Evolutionary conservation across 2,113 vertebrate genomes (phyloP).

Genomic region (Cephalopholis sonnerati): DNA sequence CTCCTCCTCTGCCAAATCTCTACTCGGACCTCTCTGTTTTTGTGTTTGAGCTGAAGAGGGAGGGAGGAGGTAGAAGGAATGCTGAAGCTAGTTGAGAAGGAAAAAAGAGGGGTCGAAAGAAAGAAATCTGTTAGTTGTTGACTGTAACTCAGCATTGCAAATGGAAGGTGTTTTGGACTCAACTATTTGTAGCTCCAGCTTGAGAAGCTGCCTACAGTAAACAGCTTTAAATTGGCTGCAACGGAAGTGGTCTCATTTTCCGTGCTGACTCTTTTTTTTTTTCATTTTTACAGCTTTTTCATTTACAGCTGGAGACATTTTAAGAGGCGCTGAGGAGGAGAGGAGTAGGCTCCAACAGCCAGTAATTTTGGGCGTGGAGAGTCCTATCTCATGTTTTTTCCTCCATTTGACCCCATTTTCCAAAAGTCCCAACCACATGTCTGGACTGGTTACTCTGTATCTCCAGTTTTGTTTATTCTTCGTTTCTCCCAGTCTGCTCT

Average conservation of each 20-base stretch:
- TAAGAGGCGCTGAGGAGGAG: conserved; percentile 17
- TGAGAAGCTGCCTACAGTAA: conserved; percentile 33
- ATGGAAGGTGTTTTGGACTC: not conserved
- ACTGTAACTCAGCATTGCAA: not conserved
- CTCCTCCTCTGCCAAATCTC: conserved; percentile 60
- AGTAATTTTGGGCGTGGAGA: conserved; percentile 46
- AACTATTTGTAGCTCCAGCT: conserved; percentile 20
- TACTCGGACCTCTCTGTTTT: conserved; percentile 66
- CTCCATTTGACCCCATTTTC: conserved; percentile 62
- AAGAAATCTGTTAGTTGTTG: conserved; percentile 6
- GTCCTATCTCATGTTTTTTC: conserved; percentile 34
- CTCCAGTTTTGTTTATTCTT: conserved; percentile 42
- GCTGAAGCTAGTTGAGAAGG: conserved; percentile 31
- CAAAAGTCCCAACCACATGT: conserved; percentile 43
- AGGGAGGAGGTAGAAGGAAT: conserved; percentile 62
- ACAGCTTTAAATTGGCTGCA: conserved; percentile 42
- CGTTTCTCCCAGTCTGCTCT: conserved; percentile 13
- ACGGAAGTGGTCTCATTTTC: conserved; percentile 66
- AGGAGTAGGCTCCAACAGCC: conserved; percentile 32
- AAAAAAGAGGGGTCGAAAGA: conserved; percentile 20
- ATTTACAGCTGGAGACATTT: conserved; percentile 69
- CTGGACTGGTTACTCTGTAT: conserved; percentile 34
- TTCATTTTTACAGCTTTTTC: conserved; percentile 52
- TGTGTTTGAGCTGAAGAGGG: conserved; percentile 51
- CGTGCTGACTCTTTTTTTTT: conserved; percentile 30